Percentiles rank a stretch among this genome's conserved stretches.
These are phyloP conservation scores for Branchellion lobata DNA, from an alignment of 2,888 invertebrate species.

Conservation along the genomic window DNA sequence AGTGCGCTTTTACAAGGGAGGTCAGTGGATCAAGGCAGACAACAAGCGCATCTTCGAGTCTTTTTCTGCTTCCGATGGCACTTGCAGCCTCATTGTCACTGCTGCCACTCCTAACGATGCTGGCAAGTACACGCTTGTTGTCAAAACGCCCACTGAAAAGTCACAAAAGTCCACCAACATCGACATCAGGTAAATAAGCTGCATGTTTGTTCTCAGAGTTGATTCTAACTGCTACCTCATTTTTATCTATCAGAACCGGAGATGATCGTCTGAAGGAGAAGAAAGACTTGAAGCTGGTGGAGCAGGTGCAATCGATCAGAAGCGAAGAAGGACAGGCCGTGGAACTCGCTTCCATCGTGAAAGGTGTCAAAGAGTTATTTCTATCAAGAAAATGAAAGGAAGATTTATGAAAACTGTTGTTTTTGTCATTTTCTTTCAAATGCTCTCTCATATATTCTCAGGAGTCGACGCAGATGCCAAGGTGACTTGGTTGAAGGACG, in stretches of 20 bases:
- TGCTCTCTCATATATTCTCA: not conserved
- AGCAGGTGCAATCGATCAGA: constrained; percentile 39
- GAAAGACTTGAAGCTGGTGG: constrained; percentile 30
- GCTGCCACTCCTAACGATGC: not conserved
- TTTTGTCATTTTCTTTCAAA: too few relatives aligned
- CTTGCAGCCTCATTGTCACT: not conserved
- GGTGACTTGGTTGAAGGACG: constrained; percentile 52
- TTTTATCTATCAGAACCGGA: not conserved
- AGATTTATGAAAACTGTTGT: too few relatives aligned
- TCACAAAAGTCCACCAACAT: constrained; percentile 1
- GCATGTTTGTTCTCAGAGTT: not conserved
- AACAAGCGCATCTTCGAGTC: not conserved
- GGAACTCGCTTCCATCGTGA: constrained; percentile 43
- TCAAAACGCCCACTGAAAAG: not conserved
- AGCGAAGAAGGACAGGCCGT: constrained; percentile 43
- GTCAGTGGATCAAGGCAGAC: constrained; percentile 11
- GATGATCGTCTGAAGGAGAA: not conserved
- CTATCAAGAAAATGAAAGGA: too few relatives aligned
- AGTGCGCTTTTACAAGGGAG: constrained; percentile 1
- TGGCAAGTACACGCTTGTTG: not conserved
- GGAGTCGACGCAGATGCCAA: constrained; percentile 42
- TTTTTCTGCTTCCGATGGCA: not conserved
- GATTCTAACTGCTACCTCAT: not conserved
- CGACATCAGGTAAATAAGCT: not conserved
- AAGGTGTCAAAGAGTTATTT: constrained; percentile 41